Conservation (phyloP, 2,113 vertebrate species). For the Tupaia chinensis region DNA sequence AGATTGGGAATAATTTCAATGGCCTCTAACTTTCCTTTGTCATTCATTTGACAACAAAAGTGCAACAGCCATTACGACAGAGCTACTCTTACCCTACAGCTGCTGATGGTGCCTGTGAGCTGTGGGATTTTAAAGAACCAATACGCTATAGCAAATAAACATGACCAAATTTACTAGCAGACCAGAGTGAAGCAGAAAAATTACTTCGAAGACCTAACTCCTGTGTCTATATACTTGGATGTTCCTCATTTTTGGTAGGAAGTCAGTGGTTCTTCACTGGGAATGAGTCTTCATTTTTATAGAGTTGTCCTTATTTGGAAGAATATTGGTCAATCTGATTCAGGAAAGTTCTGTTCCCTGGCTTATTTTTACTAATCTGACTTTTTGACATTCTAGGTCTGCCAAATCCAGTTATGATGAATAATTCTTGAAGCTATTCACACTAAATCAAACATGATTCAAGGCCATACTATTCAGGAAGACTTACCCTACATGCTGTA, state of each 20-base stretch:
- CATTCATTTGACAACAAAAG: constrained; percentile 28
- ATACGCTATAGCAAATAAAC: constrained; percentile 15
- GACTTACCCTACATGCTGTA: not conserved
- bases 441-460: constrained; percentile 48
- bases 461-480: constrained; percentile 3
- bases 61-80: not conserved
- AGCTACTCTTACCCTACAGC: not conserved
- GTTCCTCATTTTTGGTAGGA: not conserved
- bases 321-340: constrained; percentile 40
- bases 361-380: constrained; percentile 62
- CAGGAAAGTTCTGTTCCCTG: constrained; percentile 51
- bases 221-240: not conserved
- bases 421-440: constrained; percentile 25
- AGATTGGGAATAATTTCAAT: not conserved
- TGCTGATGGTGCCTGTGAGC: not conserved
- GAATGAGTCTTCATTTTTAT: constrained; percentile 52
- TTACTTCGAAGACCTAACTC: not conserved
- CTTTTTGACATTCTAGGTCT: constrained; percentile 51
- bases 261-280: not conserved
- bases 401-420: constrained; percentile 41
- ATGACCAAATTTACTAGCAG: not conserved
- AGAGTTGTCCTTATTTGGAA: constrained; percentile 77
- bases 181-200: not conserved
- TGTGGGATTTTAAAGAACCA: not conserved
- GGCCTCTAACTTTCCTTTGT: not conserved